These are phyloP conservation scores for Zaprionus kolodkinae DNA, from an alignment of 1,140 invertebrate genomes.

Conservation along the genomic window DNA sequence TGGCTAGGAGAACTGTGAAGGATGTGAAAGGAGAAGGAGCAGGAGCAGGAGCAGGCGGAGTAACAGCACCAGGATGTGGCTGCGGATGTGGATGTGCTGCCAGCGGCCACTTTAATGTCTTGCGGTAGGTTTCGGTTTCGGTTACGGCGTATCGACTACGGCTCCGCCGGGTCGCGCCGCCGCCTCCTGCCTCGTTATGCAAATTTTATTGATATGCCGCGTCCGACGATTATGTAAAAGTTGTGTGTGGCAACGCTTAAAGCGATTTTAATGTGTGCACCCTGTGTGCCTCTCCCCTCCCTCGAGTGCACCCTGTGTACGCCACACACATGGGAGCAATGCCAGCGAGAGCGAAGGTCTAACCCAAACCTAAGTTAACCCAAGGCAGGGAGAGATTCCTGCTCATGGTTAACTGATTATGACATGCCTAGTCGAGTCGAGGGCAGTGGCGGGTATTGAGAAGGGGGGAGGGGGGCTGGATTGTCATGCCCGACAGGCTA, in stretches of 20 bases:
- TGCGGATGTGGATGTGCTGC: not conserved
- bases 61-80: not conserved
- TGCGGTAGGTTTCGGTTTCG: slow-evolving; percentile 25
- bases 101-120: slow-evolving; percentile 36
- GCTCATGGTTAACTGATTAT: slow-evolving; percentile 52
- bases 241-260: slow-evolving; percentile 30
- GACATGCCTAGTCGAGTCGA: slow-evolving; percentile 35
- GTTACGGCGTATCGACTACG: not conserved
- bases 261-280: slow-evolving; percentile 26
- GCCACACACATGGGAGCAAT: slow-evolving; percentile 53
- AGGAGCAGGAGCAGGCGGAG: too few species aligned
- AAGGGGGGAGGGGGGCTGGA: not conserved
- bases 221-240: slow-evolving; percentile 73
- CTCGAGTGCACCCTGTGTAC: not conserved
- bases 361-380: not conserved
- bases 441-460: not conserved
- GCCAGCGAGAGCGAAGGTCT: not conserved
- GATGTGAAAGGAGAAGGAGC: slow-evolving; percentile 12
- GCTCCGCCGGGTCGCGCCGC: not conserved
- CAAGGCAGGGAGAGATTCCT: not conserved
- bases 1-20: slow-evolving; percentile 1
- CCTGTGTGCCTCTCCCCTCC: too few species aligned
- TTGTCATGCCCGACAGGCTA: too few species aligned
- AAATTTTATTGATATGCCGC: slow-evolving; percentile 76
- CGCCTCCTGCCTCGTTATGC: slow-evolving; percentile 52